Conservation (phyloP, 2,113 vertebrate genomes). For the Mormoops blainvillei region DNA sequence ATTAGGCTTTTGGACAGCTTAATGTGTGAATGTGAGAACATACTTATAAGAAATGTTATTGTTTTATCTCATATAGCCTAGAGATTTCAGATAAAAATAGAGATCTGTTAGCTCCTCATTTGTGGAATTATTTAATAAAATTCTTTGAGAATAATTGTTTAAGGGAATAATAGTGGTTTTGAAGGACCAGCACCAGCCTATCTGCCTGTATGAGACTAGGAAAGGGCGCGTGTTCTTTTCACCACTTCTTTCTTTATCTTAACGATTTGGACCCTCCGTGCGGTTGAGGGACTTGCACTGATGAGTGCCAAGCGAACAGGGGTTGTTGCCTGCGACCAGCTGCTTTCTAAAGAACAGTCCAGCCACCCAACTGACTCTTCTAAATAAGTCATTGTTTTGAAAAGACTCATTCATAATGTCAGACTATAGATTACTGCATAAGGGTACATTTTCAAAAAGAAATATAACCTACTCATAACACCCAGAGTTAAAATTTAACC, state of each 20-base stretch:
- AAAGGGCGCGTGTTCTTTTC: background rate
- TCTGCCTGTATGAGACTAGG: background rate
- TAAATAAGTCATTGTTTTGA: conserved; percentile 3
- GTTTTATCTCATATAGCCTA: background rate
- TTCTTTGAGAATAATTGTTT: background rate
- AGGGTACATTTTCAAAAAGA: conserved; percentile 12
- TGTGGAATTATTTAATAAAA: conserved; percentile 11
- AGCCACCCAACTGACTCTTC: background rate
- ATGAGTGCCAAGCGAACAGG: background rate
- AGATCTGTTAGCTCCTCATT: background rate
- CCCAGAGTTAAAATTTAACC: background rate
- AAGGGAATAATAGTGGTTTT: background rate
- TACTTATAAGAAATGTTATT: background rate
- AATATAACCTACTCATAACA: background rate
- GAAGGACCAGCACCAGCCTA: background rate
- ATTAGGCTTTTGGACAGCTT: background rate
- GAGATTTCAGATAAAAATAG: conserved; percentile 5
- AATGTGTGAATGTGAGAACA: conserved; percentile 52
- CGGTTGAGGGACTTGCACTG: background rate
- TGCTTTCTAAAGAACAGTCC: background rate
- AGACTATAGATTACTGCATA: background rate
- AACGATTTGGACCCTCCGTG: background rate
- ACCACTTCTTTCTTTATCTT: rapidly evolving
- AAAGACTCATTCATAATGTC: background rate
- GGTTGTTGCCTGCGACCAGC: background rate